phyloP scores from a whole-genome alignment of 2,888 invertebrate species.

The Drosophila dives region DNA sequence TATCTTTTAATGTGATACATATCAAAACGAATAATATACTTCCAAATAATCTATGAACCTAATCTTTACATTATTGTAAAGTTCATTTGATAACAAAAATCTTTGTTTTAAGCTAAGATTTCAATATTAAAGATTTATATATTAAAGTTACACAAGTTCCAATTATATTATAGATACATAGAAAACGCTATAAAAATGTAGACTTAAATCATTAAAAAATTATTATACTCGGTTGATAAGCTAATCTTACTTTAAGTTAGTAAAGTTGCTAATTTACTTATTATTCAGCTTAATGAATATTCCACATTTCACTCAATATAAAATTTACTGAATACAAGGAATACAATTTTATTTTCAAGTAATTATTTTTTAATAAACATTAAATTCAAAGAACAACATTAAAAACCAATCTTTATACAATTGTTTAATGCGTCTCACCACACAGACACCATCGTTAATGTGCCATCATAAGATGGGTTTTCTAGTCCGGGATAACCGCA shows the following conservation, averaged over 20 bases:
- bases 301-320: no score
- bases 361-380: not conserved
- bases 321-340: no score
- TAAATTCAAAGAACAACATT: not conserved
- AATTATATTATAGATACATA: no score
- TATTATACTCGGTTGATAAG: not conserved
- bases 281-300: no score
- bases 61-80: not conserved
- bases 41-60: not conserved
- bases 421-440: not conserved
- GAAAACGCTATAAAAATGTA: not conserved
- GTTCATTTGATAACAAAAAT: not conserved
- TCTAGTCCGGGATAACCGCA: conserved; percentile 27
- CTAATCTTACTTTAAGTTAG: not conserved
- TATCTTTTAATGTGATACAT: not conserved
- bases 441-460: not conserved
- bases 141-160: not conserved
- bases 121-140: not conserved
- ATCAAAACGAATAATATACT: no score
- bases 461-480: conserved; percentile 12
- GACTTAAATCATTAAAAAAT: not conserved
- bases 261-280: not conserved
- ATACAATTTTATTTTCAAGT: no score
- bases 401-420: conserved; percentile 1
- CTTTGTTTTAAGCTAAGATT: not conserved